Evolutionary conservation across 2,113 vertebrate genomes (phyloP), one percentile per base, ranked within the genome.

Genomic region (Setophaga petechia): DNA sequence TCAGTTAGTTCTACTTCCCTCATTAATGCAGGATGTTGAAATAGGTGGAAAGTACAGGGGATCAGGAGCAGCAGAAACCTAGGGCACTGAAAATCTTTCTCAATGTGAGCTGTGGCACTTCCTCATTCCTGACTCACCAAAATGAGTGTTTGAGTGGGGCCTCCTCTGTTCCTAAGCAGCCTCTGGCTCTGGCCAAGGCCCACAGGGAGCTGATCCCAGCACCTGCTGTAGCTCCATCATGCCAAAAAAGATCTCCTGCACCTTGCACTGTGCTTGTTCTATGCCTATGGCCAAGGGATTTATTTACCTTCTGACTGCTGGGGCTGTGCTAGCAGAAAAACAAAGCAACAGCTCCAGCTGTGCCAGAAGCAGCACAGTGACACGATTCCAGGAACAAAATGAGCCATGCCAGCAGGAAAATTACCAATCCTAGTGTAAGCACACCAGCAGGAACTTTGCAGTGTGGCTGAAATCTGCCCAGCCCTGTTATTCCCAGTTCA

Each of bases 401-500:
- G 8, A 83, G 54, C 82, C 39, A 15, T 27, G 80, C 73, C 85
- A 90, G 78, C 78, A 90, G 88, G 67, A 83, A 94, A 87, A 73
- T 0, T 0, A 94, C n/a, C 8, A 11, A 57, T 65, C 47, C 51
- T 47, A 28, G 39, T n/a, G 44, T 35, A 59, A 71, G 77, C 65
- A 66, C 37, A 43, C 10, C 55, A 74, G 61, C 65, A 46, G 61
- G 24, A 75, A 21, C 61, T 18, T 39, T 8, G 44, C n/a, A 72
- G 39, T 0, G 0, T 4, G 47, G 65, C 43, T 39, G 43, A 47
- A 77, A 93, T 24, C 74, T 57, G 65, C 30, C 17, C 39, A 33
- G n/a, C 61, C 57, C 37, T 33, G 12, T 39, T 46, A n/a, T 15
- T 78, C 57, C 43, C 7, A 0, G 3, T 28, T 51, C 0, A 0